Evolutionary conservation across 2,797 vertebrate species (phyloP), one percentile per base, ranked within the genome.

Genomic region (Urocyon cinereoargenteus): DNA sequence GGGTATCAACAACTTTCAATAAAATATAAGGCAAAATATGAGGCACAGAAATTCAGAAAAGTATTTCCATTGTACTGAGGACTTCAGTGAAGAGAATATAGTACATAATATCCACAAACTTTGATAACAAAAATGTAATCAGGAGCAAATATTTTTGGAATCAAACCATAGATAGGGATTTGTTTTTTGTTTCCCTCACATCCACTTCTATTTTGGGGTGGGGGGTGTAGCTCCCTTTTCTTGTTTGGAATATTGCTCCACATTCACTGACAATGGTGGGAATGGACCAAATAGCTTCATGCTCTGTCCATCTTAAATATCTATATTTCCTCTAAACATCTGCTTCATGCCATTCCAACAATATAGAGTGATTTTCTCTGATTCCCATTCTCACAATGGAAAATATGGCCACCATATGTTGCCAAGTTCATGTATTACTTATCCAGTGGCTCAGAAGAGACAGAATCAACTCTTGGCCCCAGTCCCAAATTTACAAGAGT

Each of bases 11-110:
- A 45, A 45, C 72, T 90, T 93, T 90, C 61, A 90, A 53, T 82
- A 91, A 96, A 93, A 90, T 90, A 72, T 18, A 96, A 95, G 77
- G 78, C 15, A 6, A 96, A 93, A 85, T 90, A 77, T 19, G 94
- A 95, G 70, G 82, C 13, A 0, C 18, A 81, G 31, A 96, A 70
- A 96, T 93, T 90, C 51, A 92, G 31, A 96, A 94, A 90, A 64
- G 40, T 49, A 24, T 61, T 91, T 88, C 87, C 55, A 45, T 79
- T 87, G 14, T 84, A n/a, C 21, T 34, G 22, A 64, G 85, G 61
- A 62, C 70, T 92, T 92, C 3, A 57, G 6, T 57, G 70, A 87
- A 78, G 24, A n/a, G 15, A 51, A 28, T 53, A 86, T 72, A 59
- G 34, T 86, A 14, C 26, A n/a, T 83, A 66, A 70, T 85, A 34